A percentile compares a stretch with the other conserved stretches of the same genome.
These are phyloP conservation scores for Pachliopta kotzebuea DNA, from an alignment of 2,888 invertebrate species.

Conservation along the genomic window DNA sequence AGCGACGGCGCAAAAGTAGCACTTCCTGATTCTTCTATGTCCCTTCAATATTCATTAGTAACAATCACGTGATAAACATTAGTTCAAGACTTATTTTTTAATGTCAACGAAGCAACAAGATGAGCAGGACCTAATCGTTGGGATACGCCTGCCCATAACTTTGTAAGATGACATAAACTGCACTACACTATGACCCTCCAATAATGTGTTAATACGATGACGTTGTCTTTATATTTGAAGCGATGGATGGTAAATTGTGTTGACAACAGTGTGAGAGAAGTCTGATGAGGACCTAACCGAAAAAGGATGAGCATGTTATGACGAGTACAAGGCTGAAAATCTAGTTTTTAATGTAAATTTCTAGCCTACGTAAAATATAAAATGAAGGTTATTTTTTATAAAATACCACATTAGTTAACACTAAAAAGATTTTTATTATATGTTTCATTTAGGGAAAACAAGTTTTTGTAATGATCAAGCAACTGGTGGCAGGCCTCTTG, in stretches of 20 bases:
- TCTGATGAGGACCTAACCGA: neutral
- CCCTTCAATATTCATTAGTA: neutral
- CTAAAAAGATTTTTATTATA: neutral
- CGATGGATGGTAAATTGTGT: neutral
- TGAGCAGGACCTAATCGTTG: too few relatives aligned
- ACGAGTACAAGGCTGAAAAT: neutral
- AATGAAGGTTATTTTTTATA: conserved; percentile 2
- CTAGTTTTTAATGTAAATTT: conserved; percentile 3
- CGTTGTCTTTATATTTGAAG: neutral
- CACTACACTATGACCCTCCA: too few relatives aligned
- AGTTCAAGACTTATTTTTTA: neutral
- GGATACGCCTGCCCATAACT: too few relatives aligned
- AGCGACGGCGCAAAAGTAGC: neutral
- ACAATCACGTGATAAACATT: neutral
- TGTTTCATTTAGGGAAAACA: neutral
- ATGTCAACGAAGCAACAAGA: too few relatives aligned
- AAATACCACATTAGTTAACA: neutral
- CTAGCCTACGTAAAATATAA: neutral
- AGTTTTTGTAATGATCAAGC: neutral
- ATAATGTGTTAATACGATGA: too few relatives aligned
- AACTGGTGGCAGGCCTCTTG: neutral
- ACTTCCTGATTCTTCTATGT: neutral
- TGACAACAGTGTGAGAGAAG: neutral
- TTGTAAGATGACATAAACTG: too few relatives aligned
- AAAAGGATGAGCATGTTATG: conserved; percentile 2